phyloP scores from a whole-genome alignment of 2,888 invertebrate species.

The Pristionchus japonicus region DNA sequence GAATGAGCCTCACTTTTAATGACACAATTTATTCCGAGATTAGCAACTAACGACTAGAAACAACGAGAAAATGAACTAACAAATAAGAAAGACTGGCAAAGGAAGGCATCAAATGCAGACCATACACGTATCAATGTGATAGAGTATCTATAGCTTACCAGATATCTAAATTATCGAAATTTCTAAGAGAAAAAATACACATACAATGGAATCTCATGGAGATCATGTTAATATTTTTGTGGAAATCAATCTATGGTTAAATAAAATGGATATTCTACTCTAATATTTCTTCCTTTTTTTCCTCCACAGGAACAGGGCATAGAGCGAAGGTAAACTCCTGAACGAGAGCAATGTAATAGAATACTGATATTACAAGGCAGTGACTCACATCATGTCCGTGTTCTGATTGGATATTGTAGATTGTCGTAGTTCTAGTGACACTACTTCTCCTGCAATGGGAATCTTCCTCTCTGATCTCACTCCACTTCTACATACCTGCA shows the following conservation, averaged over 20 bases:
- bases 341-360: neutral
- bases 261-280: neutral
- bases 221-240: neutral
- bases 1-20: neutral
- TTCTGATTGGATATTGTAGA: constrained; percentile 45
- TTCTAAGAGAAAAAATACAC: neutral
- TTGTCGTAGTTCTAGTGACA: constrained; percentile 8
- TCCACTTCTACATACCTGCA: neutral
- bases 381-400: constrained; percentile 33
- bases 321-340: constrained; percentile 45
- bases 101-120: neutral
- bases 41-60: neutral
- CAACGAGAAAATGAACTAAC: neutral
- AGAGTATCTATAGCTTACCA: neutral
- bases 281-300: constrained; percentile 2
- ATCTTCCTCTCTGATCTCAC: neutral
- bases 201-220: constrained; percentile 13
- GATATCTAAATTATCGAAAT: neutral
- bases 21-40: constrained; percentile 10
- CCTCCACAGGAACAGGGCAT: constrained; percentile 26
- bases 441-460: constrained; percentile 17
- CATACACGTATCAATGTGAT: constrained; percentile 35
- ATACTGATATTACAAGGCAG: neutral
- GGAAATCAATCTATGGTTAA: neutral
- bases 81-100: neutral